phyloP scores from a whole-genome alignment of 2,888 invertebrate genomes.

The Papilio gigon region DNA sequence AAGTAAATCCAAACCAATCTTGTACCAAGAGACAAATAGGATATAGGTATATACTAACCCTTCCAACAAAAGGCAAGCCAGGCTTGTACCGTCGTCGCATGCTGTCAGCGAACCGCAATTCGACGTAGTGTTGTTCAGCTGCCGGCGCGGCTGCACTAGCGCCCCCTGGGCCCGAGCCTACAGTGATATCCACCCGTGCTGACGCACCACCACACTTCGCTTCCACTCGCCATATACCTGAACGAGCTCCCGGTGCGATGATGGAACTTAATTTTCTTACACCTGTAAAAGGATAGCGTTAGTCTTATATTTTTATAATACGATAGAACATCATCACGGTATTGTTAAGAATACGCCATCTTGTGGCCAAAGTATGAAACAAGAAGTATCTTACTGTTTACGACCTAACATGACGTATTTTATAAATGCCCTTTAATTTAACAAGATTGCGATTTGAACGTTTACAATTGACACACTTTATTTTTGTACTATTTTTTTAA shows the following conservation, averaged over 20 bases:
- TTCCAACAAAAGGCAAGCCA: conserved; percentile 85
- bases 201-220: conserved; percentile 79
- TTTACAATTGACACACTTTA: no score
- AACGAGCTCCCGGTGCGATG: conserved; percentile 80
- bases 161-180: conserved; percentile 70
- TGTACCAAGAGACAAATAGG: no score
- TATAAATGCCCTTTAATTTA: no score
- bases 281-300: conserved; percentile 65
- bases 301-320: conserved; percentile 20
- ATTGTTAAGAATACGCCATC: no score
- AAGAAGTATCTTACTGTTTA: no score
- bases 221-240: conserved; percentile 83
- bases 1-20: no score
- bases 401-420: no score
- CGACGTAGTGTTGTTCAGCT: conserved; percentile 86
- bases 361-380: no score
- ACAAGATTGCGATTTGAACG: no score
- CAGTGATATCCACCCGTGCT: conserved; percentile 81
- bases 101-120: conserved; percentile 84
- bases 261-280: conserved; percentile 82
- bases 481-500: no score
- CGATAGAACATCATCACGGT: no score
- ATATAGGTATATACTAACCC: conserved; percentile 69
- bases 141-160: conserved; percentile 82
- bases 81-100: conserved; percentile 86